phyloP scores from a whole-genome alignment of 2,888 invertebrate species.

The Drosophila quinaria region DNA sequence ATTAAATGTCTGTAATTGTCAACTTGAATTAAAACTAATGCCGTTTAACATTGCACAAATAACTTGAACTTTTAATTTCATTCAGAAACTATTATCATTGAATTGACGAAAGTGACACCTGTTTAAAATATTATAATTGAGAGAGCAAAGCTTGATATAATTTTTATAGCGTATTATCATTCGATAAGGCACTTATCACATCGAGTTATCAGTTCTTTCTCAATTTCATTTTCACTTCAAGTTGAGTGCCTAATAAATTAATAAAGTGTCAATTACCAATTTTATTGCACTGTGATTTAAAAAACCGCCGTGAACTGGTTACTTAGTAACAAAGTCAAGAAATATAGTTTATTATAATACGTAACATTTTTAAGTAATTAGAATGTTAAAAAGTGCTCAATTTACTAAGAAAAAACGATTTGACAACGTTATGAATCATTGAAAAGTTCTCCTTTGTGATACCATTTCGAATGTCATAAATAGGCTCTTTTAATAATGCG shows the following conservation, averaged over 20 bases:
- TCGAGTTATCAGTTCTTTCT: slow-evolving; percentile 10
- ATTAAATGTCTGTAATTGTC: background rate
- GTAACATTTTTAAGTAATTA: background rate
- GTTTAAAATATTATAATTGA: background rate
- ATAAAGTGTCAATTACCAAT: slow-evolving; percentile 34
- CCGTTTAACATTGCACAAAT: background rate
- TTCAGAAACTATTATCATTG: background rate
- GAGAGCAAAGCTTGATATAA: background rate
- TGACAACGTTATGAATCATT: background rate
- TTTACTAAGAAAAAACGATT: no score
- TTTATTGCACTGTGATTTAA: slow-evolving; percentile 12
- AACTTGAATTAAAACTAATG: slow-evolving; percentile 10
- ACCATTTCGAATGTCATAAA: background rate
- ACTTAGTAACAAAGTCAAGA: no score
- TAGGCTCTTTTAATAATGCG: background rate
- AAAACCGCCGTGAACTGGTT: slow-evolving; percentile 20
- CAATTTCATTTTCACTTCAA: slow-evolving; percentile 26
- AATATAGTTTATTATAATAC: background rate
- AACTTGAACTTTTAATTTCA: background rate
- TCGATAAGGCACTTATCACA: slow-evolving; percentile 1
- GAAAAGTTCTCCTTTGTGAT: background rate
- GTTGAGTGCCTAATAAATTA: slow-evolving; percentile 20
- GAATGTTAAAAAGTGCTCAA: background rate
- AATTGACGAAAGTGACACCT: slow-evolving; percentile 17
- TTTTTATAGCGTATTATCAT: background rate